phyloP scores from a whole-genome alignment of 2,888 invertebrate species.

The Tetanocera ferruginea region DNA sequence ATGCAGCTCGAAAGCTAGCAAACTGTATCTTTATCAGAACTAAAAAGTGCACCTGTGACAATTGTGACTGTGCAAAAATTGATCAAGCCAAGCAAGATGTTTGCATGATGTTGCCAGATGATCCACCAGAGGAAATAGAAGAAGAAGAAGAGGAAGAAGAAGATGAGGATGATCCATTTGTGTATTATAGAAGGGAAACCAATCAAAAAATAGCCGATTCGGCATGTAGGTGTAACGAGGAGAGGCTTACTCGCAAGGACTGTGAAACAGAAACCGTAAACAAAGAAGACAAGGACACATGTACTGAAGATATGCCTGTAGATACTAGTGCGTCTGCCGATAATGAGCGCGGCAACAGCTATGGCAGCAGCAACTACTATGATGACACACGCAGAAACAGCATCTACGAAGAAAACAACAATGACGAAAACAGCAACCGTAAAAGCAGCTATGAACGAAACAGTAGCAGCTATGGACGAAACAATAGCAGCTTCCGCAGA shows the following conservation, averaged over 20 bases:
- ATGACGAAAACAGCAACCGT: neutral
- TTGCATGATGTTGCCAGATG: neutral
- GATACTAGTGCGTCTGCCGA: neutral
- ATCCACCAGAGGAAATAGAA: neutral
- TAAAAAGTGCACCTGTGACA: neutral
- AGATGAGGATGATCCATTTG: too few relatives aligned
- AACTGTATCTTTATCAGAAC: constrained; percentile 1
- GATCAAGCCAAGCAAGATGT: neutral
- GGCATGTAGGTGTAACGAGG: neutral
- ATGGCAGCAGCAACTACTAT: neutral
- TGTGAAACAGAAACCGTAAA: neutral
- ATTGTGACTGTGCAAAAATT: neutral
- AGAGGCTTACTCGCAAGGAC: neutral
- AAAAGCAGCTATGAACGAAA: neutral
- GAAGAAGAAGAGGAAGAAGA: too few relatives aligned
- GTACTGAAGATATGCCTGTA: neutral
- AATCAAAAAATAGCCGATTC: too few relatives aligned
- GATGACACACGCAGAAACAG: neutral
- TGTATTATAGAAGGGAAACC: neutral
- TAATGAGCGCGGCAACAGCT: neutral
- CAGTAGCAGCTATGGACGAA: neutral
- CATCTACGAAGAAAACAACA: neutral
- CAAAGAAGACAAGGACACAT: neutral
- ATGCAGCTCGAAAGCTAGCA: neutral
- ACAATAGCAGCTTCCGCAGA: neutral